Conservation (phyloP, 2,797 vertebrate genomes). For the Macrochelys suwanniensis region DNA sequence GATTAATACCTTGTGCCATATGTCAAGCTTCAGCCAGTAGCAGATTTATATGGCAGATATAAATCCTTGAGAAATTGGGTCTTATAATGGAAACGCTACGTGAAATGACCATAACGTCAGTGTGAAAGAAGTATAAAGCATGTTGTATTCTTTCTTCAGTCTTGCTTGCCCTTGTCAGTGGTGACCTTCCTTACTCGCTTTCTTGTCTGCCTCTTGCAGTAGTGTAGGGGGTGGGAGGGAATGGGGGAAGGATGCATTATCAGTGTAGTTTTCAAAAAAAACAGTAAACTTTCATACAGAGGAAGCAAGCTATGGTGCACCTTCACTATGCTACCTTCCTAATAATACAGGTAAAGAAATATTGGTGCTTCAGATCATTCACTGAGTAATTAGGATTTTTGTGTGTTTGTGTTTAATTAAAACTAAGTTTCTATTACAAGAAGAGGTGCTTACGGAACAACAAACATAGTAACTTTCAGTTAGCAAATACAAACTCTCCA, state of each 20-base stretch:
- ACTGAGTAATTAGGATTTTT: conserved; percentile 55
- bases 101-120: conserved; percentile 45
- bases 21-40: not conserved
- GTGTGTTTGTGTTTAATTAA: conserved; percentile 62
- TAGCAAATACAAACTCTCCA: accelerated
- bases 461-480: not conserved
- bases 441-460: conserved; percentile 37
- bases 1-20: conserved; percentile 2
- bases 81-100: conserved; percentile 40
- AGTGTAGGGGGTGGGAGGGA: not conserved
- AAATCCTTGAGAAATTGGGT: conserved; percentile 38
- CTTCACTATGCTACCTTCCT: not conserved
- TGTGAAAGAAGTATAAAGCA: conserved; percentile 12
- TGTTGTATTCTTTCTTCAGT: conserved; percentile 34
- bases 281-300: not conserved
- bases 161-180: conserved; percentile 22
- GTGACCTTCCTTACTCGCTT: not conserved
- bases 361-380: conserved; percentile 47
- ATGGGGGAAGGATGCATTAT: not conserved
- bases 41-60: conserved; percentile 6
- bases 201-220: not conserved
- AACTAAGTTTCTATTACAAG: conserved; percentile 52
- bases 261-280: not conserved
- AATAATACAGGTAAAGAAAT: conserved; percentile 48
- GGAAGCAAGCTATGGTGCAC: not conserved